These are phyloP conservation scores for Venustoraphidia nigricollis DNA, from an alignment of 2,888 invertebrate genomes.

Conservation along the genomic window DNA sequence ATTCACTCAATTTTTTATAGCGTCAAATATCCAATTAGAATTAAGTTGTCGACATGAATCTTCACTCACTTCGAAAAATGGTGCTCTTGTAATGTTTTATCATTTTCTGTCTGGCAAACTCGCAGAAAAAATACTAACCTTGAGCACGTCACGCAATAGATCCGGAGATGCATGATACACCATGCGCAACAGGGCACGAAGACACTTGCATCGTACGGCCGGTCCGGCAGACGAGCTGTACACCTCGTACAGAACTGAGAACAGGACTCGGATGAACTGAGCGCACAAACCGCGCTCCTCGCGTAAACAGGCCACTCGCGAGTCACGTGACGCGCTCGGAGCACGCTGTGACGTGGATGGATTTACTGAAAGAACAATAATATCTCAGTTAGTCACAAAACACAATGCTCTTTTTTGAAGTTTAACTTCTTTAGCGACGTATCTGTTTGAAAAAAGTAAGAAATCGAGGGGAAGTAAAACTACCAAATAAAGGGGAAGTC, in stretches of 20 bases:
- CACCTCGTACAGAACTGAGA: constrained; percentile 92
- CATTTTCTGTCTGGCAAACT: background rate
- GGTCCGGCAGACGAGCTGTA: constrained; percentile 98
- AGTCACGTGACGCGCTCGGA: constrained; percentile 33
- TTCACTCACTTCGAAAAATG: no score
- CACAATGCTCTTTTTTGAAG: no score
- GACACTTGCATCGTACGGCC: constrained; percentile 90
- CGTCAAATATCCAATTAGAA: no score
- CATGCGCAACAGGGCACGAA: constrained; percentile 90
- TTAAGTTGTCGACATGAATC: no score
- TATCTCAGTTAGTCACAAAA: background rate
- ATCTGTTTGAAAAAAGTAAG: no score
- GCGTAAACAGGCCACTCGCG: constrained; percentile 50
- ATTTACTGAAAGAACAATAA: background rate
- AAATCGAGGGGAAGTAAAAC: no score
- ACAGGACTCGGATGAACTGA: constrained; percentile 61
- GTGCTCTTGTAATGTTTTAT: background rate
- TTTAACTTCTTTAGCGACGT: no score
- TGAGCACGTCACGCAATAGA: constrained; percentile 59
- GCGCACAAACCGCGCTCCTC: constrained; percentile 56
- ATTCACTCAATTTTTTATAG: no score
- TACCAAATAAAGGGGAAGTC: no score
- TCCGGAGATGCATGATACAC: constrained; percentile 87
- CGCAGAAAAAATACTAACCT: constrained; percentile 14
- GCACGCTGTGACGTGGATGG: constrained; percentile 14